Evolutionary conservation across 2,888 invertebrate genomes (phyloP).

Genomic region (Athetis lepigone): DNA sequence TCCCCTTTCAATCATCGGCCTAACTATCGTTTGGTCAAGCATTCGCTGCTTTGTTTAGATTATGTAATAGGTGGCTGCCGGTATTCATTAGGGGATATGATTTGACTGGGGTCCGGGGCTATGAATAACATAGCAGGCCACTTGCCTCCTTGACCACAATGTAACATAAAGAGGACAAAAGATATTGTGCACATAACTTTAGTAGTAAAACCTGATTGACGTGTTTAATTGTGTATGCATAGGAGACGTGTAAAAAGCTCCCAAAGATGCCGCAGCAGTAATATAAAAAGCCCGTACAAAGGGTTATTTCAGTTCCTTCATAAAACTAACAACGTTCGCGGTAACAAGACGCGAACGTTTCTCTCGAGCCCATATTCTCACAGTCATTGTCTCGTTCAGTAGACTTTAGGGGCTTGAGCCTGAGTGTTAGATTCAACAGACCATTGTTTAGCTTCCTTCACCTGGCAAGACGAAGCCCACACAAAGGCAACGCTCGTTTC

Average conservation of each 20-base stretch:
- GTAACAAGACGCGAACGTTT: slow-evolving; percentile 88
- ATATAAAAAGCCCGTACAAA: slow-evolving; percentile 80
- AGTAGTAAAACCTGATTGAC: slow-evolving; percentile 32
- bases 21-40: slow-evolving; percentile 74
- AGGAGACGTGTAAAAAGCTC: slow-evolving; percentile 45
- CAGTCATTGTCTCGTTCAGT: slow-evolving; percentile 86
- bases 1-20: slow-evolving; percentile 82
- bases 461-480: slow-evolving; percentile 85
- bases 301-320: slow-evolving; percentile 83
- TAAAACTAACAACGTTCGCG: slow-evolving; percentile 89
- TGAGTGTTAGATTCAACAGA: slow-evolving; percentile 81
- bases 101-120: slow-evolving; percentile 3
- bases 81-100: slow-evolving; percentile 43
- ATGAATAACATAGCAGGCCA: slow-evolving; percentile 13
- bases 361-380: slow-evolving; percentile 86
- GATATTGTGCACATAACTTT: slow-evolving; percentile 4
- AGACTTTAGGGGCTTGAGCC: slow-evolving; percentile 86
- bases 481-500: slow-evolving; percentile 87
- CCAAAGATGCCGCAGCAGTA: slow-evolving; percentile 52
- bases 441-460: slow-evolving; percentile 89
- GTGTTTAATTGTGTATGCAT: slow-evolving; percentile 51
- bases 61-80: slow-evolving; percentile 66
- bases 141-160: not conserved
- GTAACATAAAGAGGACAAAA: slow-evolving; percentile 1
- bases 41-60: slow-evolving; percentile 68